Base-by-base conservation (phyloP, 1,140 invertebrate genomes). In the Mya arenaria region DNA sequence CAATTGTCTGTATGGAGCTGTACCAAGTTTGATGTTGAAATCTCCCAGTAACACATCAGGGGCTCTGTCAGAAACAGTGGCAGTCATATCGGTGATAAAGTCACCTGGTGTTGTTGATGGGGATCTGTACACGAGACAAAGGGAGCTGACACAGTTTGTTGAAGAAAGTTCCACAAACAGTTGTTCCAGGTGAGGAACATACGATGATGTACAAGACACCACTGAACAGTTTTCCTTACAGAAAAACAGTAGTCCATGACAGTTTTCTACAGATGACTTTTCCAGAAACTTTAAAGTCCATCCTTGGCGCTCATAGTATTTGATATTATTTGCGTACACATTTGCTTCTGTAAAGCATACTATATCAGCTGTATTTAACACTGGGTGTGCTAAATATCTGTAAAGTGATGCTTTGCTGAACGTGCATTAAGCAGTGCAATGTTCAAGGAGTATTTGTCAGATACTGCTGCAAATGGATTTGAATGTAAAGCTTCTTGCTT, bases 301-400 rank as follows among this genome's bases (percentile, higher is more conserved):
- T 10, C 60, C 60, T 19, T 63, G 32, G 39, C 30, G 60, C 23
- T 63, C 13, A n/a, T 63, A 63, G 60, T 63, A 63, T 63, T n/a
- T 63, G 60, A 63, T 63, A 32, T 63, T 32, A n/a, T 63, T n/a
- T 19, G 34, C 13, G 30, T 63, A 63, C 15, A 63, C 60, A 34
- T 63, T 63, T 63, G 60, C 60, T 34, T 63, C 60, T 63, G 32
- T 63, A 36, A 34, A 63, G 30, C 60, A 34, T 36, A 63, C 30
- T 32, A 63, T 63, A 34, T 63, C 60, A 19, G 30, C 60, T 34
- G n/a, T 63, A 10, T 63, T 63, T 32, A 63, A 34, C 19, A 34
- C 30, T 63, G 60, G 60, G 23, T 63, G 60, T 36, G 13, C 15
- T n/a, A 63, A 15, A 63, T 63, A 36, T 63, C 60, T 36, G 5